phyloP scores from a whole-genome alignment of 2,888 invertebrate genomes.

The Syrista parreyssii region DNA sequence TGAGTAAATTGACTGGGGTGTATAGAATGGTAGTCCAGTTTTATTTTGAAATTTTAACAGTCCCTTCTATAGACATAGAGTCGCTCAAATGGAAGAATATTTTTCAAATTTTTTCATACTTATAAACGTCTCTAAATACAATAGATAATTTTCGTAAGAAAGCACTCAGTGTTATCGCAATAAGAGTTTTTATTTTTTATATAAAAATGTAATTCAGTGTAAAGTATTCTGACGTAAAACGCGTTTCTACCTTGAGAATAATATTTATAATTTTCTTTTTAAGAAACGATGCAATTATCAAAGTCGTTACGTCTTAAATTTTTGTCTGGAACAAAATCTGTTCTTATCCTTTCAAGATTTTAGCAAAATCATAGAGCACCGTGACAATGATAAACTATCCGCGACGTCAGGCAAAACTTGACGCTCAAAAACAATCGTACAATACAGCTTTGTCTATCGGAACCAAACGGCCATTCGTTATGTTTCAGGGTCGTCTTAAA shows the following conservation, averaged over 20 bases:
- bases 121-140: not conserved
- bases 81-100: not conserved
- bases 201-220: not conserved
- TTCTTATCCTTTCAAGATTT: not conserved
- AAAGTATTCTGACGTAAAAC: not conserved
- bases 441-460: not conserved
- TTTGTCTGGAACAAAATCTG: not conserved
- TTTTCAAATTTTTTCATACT: not conserved
- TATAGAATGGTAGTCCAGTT: not conserved
- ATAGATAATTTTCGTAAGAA: not conserved
- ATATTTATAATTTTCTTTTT: not conserved
- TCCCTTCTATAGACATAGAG: not conserved
- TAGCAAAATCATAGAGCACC: not conserved
- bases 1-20: not conserved
- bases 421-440: not conserved
- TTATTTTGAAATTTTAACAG: not conserved
- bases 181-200: not conserved
- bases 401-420: not conserved
- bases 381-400: not conserved
- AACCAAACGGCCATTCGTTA: conserved; percentile 20
- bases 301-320: not conserved
- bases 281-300: not conserved
- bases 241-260: not conserved
- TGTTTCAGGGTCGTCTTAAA: conserved; percentile 24
- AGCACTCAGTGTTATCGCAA: not conserved